Conservation (phyloP, 2,113 vertebrate genomes). For the Apodemus speciosus region DNA sequence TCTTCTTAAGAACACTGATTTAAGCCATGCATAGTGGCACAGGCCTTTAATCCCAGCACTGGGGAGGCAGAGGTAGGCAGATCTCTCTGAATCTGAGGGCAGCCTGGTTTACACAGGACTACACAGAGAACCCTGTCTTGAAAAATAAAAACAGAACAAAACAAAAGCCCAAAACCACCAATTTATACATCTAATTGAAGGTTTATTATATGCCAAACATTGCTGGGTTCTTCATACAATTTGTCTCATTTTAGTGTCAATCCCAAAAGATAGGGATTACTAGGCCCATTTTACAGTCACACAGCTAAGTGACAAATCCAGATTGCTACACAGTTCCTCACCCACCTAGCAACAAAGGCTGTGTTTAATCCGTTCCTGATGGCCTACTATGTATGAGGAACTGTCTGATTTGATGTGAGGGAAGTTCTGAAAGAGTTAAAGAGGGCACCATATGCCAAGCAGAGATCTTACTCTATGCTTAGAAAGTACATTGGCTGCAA, state of each 20-base stretch:
- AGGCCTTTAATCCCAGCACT: background rate
- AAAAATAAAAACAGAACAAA: background rate
- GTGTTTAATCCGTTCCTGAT: background rate
- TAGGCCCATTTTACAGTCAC: background rate
- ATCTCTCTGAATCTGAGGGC: background rate
- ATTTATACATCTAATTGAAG: background rate
- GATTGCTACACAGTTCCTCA: background rate
- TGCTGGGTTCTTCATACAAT: background rate
- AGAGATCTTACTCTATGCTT: background rate
- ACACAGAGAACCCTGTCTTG: background rate
- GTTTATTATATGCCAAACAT: background rate
- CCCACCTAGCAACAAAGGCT: background rate
- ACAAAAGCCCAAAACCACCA: background rate
- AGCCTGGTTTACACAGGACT: background rate
- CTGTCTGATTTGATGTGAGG: background rate
- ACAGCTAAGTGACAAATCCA: background rate
- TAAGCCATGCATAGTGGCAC: background rate
- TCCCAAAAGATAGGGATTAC: background rate
- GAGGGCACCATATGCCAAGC: background rate
- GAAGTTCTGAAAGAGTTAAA: conserved; percentile 16
- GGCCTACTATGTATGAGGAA: background rate
- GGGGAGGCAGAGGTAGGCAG: background rate
- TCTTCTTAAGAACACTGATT: background rate
- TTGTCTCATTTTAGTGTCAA: background rate
- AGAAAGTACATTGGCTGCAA: background rate